A percentile compares a stretch with the other conserved stretches of the same genome.
These are phyloP conservation scores for Hypolimnas misippus DNA, from an alignment of 2,888 invertebrate genomes.

Conservation along the genomic window DNA sequence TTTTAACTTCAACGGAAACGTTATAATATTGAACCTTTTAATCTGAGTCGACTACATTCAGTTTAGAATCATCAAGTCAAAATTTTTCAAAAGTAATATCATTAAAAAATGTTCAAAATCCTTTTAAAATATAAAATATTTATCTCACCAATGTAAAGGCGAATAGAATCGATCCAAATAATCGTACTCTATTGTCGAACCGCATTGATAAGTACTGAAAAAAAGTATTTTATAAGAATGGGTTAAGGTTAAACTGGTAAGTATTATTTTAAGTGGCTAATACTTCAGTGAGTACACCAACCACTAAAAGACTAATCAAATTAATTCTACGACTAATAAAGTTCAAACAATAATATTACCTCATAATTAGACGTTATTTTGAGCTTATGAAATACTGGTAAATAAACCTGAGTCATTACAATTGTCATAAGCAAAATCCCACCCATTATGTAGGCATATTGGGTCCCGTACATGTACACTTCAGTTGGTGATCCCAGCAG, in stretches of 20 bases:
- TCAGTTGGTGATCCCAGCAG: conserved; percentile 91
- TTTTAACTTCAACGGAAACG: too few relatives aligned
- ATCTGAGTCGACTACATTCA: too few relatives aligned
- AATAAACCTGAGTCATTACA: conserved; percentile 86
- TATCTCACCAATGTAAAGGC: conserved; percentile 86
- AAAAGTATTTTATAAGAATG: conserved; percentile 14
- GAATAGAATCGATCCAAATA: conserved; percentile 88
- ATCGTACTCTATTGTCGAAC: conserved; percentile 87
- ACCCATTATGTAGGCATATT: conserved; percentile 87
- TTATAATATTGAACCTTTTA: too few relatives aligned
- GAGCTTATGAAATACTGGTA: conserved; percentile 90
- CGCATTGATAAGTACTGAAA: conserved; percentile 89
- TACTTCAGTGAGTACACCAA: too few relatives aligned
- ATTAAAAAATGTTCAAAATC: background rate
- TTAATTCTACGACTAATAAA: too few relatives aligned
- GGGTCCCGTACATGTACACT: conserved; percentile 91
- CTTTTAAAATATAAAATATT: background rate
- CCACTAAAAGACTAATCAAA: too few relatives aligned
- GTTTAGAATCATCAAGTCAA: too few relatives aligned
- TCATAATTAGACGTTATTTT: conserved; percentile 92
- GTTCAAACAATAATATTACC: too few relatives aligned
- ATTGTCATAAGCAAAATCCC: conserved; percentile 87
- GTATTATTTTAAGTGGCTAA: background rate
- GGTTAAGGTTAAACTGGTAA: background rate
- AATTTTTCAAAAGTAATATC: conserved; percentile 8